phyloP scores from a whole-genome alignment of 2,113 vertebrate genomes.

The Malurus melanocephalus region DNA sequence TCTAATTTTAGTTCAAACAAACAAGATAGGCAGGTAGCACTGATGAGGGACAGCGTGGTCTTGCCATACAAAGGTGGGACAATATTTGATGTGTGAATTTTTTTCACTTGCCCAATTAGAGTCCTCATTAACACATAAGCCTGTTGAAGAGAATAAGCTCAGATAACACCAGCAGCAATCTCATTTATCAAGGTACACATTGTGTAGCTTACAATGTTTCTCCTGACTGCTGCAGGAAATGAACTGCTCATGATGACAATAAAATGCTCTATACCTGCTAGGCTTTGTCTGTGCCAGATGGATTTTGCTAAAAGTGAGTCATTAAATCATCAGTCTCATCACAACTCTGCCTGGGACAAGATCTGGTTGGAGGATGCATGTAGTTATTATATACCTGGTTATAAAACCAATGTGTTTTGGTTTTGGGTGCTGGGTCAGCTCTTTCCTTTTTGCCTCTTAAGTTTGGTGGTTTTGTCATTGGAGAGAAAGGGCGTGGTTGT shows the following conservation, averaged over 20 bases:
- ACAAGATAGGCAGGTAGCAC: not conserved
- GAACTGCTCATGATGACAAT: not conserved
- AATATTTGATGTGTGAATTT: not conserved
- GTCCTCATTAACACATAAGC: not conserved
- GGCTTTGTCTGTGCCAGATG: not conserved
- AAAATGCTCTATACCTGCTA: not conserved
- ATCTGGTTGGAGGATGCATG: not conserved
- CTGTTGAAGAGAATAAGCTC: not conserved
- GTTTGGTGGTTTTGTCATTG: not conserved
- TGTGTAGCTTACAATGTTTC: not conserved
- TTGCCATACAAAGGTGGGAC: not conserved
- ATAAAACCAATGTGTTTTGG: not conserved
- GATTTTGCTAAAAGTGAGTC: not conserved
- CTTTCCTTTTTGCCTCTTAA: not conserved
- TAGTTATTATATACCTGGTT: not conserved
- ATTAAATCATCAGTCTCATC: not conserved
- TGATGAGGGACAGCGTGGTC: not conserved
- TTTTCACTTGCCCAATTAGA: not conserved
- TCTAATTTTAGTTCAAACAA: not conserved
- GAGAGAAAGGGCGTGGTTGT: not conserved
- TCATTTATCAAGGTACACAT: not conserved
- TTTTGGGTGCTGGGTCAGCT: not conserved
- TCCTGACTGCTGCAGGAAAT: not conserved
- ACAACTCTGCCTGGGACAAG: not conserved
- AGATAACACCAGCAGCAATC: not conserved